Evolutionary conservation across 2,113 vertebrate genomes (phyloP), one percentile per base, ranked within the genome.

Genomic region (Nibea coibor): DNA sequence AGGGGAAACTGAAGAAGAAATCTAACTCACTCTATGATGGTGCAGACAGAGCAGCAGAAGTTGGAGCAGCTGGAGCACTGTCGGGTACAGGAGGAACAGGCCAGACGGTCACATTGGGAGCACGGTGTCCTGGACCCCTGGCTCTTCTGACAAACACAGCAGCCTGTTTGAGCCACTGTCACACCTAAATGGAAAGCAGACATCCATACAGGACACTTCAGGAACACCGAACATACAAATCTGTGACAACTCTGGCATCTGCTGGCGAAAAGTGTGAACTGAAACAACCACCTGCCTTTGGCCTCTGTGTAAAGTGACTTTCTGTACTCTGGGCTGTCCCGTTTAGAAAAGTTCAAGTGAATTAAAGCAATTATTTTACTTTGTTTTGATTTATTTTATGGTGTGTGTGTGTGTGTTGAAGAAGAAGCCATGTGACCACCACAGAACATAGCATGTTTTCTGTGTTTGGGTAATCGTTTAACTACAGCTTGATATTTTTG

Each of bases 41-140:
- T 91, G 87, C 95, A 96, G 62, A 96, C 62, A 1, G 94, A 95
- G 90, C 95, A 96, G 90, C 92, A 95, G 73, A 53, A 64, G 65
- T 83, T 80, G 72, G 84, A 92, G 80, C 95, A 96, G 87, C 74
- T 78, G 59, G 85, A 93, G 81, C 95, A 96, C 65, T 92, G 91
- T 3, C 87, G 90, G 14, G 84, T 89, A 71, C 95, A 96, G 72
- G 92, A 80, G 24, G 86, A 72, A 71, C 95, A 96, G 50, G 59
- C 78, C 0, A 47, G 82, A 2, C 94, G 92, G n/a, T 95, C 95
- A 17, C 95, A 96, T 59, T 91, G 94, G 19, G 89, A 89, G 59
- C 95, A 96, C 0, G n/a, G 14, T 1, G 88, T 87, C 79, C 81
- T 88, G 53, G 71, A 64, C 2, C 76, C 86, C 24, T 82, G 88